phyloP scores from a whole-genome alignment of 2,888 invertebrate species.

The Leptinotarsa juncta region DNA sequence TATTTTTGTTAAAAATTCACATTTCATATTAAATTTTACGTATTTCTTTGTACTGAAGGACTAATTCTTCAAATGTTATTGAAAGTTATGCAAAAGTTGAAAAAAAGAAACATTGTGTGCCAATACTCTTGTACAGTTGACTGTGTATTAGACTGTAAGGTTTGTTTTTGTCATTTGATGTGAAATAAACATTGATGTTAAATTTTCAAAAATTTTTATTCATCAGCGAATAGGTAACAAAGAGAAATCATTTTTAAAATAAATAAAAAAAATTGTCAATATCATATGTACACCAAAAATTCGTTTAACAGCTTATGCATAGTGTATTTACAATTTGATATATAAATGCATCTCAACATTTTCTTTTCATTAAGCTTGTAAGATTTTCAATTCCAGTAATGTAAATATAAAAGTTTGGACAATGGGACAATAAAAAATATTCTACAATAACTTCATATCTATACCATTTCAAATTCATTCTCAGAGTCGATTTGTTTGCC shows the following conservation, averaged over 20 bases:
- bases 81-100: neutral
- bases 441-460: neutral
- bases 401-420: constrained; percentile 1
- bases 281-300: constrained; percentile 40
- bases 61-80: neutral
- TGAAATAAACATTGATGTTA: constrained; percentile 65
- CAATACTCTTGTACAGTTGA: constrained; percentile 20
- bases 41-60: neutral
- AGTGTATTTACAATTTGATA: constrained; percentile 36
- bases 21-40: neutral
- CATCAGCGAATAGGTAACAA: constrained; percentile 20
- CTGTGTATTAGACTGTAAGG: constrained; percentile 43
- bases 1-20: neutral
- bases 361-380: constrained; percentile 32
- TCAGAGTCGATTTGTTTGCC: constrained; percentile 79
- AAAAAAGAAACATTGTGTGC: constrained; percentile 20
- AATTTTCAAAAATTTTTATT: constrained; percentile 36
- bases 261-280: constrained; percentile 36
- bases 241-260: constrained; percentile 33
- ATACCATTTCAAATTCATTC: constrained; percentile 80
- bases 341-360: constrained; percentile 39
- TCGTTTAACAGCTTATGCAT: constrained; percentile 27
- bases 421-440: constrained; percentile 8
- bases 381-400: constrained; percentile 9
- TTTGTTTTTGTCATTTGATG: constrained; percentile 44